These are phyloP conservation scores for Styela clava DNA, from an alignment of 23 tunicate genomes.

Conservation along the genomic window DNA sequence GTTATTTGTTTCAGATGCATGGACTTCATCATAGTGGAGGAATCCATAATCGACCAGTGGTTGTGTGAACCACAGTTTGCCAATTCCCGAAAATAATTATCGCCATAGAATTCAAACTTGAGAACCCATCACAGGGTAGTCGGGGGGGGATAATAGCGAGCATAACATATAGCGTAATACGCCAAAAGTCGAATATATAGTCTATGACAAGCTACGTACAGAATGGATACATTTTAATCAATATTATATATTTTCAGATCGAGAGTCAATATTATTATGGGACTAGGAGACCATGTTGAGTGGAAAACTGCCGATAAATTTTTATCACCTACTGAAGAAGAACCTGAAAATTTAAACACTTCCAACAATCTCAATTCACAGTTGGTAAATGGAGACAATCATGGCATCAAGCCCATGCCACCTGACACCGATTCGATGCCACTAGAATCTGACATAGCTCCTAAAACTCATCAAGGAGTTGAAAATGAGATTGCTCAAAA, in stretches of 20 bases:
- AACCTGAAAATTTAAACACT: background rate
- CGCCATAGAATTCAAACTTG: no score
- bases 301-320: slow-evolving; percentile 20
- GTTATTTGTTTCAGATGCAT: no score
- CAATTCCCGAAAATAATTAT: no score
- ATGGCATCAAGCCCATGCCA: background rate
- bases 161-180: no score
- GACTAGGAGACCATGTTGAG: slow-evolving; percentile 24
- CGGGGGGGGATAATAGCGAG: no score
- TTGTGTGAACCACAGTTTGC: no score
- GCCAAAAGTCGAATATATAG: no score
- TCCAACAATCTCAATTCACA: background rate
- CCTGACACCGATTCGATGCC: background rate
- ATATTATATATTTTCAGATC: background rate
- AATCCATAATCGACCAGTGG: no score
- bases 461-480: background rate
- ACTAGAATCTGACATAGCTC: background rate
- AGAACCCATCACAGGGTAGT: no score
- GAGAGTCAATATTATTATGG: slow-evolving; percentile 50
- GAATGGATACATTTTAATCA: no score
- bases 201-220: no score
- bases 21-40: no score
- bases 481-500: background rate
- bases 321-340: background rate
- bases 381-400: background rate